phyloP scores from a whole-genome alignment of 2,888 invertebrate species.

The Argyresthia goedartella region DNA sequence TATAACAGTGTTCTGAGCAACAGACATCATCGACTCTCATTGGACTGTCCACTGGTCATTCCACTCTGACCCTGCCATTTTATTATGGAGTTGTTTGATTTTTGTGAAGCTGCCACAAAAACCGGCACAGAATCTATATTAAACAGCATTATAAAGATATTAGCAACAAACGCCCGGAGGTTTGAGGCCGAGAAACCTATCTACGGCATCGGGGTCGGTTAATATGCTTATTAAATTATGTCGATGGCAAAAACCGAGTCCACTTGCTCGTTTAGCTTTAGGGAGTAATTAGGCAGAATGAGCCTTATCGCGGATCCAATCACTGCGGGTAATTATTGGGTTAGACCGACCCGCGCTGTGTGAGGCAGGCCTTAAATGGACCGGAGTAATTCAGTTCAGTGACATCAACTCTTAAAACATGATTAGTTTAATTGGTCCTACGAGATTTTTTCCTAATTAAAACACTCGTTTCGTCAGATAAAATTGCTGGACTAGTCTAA shows the following conservation, averaged over 20 bases:
- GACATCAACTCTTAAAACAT: slow-evolving; percentile 38
- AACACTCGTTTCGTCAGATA: too few relatives aligned
- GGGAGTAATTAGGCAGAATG: slow-evolving; percentile 69
- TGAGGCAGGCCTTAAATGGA: slow-evolving; percentile 25
- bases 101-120: neutral
- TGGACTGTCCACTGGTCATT: slow-evolving; percentile 60
- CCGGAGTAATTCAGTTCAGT: slow-evolving; percentile 11
- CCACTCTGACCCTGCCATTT: slow-evolving; percentile 56
- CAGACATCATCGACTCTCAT: slow-evolving; percentile 50
- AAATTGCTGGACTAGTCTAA: too few relatives aligned
- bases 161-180: slow-evolving; percentile 35
- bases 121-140: slow-evolving; percentile 12
- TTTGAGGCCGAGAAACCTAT: slow-evolving; percentile 45
- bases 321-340: slow-evolving; percentile 61
- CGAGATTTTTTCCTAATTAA: neutral
- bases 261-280: slow-evolving; percentile 58
- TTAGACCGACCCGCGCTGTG: slow-evolving; percentile 32
- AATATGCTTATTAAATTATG: slow-evolving; percentile 68
- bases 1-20: slow-evolving; percentile 56
- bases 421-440: slow-evolving; percentile 28
- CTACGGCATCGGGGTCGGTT: slow-evolving; percentile 55
- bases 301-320: slow-evolving; percentile 62
- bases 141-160: slow-evolving; percentile 40
- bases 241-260: slow-evolving; percentile 60
- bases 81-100: slow-evolving; percentile 9